Percentiles rank a stretch among this genome's conserved stretches.
Evolutionary conservation across 1,140 invertebrate genomes (phyloP).

Genomic region (Drosophila nigromelanica): DNA sequence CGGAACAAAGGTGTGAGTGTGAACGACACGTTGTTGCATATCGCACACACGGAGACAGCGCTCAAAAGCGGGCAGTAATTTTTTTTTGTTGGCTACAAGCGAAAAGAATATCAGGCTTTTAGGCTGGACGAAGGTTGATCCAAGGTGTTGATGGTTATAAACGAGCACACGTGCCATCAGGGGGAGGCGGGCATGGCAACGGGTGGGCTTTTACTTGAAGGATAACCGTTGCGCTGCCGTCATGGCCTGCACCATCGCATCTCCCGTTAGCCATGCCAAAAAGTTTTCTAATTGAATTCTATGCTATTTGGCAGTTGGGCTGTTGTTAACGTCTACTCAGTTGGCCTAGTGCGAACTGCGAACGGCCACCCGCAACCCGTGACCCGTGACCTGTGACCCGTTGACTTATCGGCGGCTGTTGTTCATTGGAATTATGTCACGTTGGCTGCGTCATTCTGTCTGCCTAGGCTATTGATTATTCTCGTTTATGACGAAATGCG

Average conservation of each 20-base stretch:
- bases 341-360: constrained; percentile 36
- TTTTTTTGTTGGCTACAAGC: constrained; percentile 16
- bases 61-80: constrained; percentile 49
- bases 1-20: constrained; percentile 47
- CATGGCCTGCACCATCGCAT: constrained; percentile 24
- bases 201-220: constrained; percentile 37
- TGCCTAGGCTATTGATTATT: constrained; percentile 75
- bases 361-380: background rate
- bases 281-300: constrained; percentile 78
- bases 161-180: constrained; percentile 55
- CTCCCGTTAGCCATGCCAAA: constrained; percentile 23
- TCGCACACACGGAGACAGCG: constrained; percentile 38
- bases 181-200: background rate
- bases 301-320: constrained; percentile 18
- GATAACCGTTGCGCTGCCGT: constrained; percentile 53
- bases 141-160: constrained; percentile 59
- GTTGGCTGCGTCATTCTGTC: constrained; percentile 77
- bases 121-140: constrained; percentile 57
- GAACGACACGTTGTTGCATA: constrained; percentile 79
- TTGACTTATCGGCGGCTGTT: constrained; percentile 49
- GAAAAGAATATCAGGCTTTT: constrained; percentile 32
- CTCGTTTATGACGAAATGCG: constrained; percentile 74
- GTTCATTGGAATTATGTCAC: constrained; percentile 67
- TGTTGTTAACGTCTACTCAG: constrained; percentile 40
- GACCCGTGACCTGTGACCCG: constrained; percentile 37